Base-by-base conservation (phyloP, 2,888 invertebrate genomes). In the Automeris io region DNA sequence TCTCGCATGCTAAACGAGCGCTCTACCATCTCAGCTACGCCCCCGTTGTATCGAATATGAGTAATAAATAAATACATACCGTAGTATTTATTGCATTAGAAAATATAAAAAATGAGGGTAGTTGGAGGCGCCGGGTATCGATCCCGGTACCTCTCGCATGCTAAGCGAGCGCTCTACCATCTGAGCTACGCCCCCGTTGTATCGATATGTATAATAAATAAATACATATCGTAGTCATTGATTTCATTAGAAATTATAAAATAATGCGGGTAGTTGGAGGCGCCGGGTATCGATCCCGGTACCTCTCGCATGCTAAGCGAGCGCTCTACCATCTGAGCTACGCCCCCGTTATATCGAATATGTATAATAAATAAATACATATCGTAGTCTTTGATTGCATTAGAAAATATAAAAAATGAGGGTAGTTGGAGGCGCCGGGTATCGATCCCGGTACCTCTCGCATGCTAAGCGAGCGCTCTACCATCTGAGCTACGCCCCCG, bases 91-190 rank as follows among this genome's bases (percentile, higher is more conserved):
- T n/a, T n/a, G n/a, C n/a, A n/a, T n/a, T n/a, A n/a, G n/a, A n/a
- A n/a, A n/a, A n/a, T n/a, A n/a, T n/a, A n/a, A n/a, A n/a, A n/a
- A n/a, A n/a, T n/a, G n/a, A n/a, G n/a, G n/a, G n/a, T n/a, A n/a
- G n/a, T 39, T 40, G 39, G 39, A 40, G 39, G 39, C 39, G 39
- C 39, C 35, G 35, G 39, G 35, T 39, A 39, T 39, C 35, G 86
- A 86, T 85, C 82, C 85, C 83, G 82, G 85, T 86, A 85, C 86
- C 81, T 85, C 86, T 85, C 83, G 70, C 85, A 85, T 85, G 82
- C 83, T 85, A 86, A 87, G 85, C 85, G 85, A 86, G 86, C 87
- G 83, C 85, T 86, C 85, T 87, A 85, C 86, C 85, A 85, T 85
- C 86, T 86, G 53, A 54, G 51, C 52, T 52, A 50, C 50, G 50